Conservation (phyloP, 2,113 vertebrate species). For the Thalassoma bifasciatum region DNA sequence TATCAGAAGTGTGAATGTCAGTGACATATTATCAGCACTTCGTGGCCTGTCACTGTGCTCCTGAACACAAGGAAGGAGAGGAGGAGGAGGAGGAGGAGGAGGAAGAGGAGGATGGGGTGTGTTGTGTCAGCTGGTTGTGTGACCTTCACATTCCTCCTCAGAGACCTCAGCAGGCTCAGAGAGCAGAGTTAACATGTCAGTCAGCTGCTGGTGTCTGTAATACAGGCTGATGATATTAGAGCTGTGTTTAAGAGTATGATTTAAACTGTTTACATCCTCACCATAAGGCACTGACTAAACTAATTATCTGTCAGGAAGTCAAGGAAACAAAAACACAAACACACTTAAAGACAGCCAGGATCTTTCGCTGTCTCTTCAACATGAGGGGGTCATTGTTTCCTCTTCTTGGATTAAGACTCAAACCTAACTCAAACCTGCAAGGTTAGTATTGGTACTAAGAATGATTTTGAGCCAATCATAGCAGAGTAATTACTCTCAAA, state of each 20-base stretch:
- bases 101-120: neutral
- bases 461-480: neutral
- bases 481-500: neutral
- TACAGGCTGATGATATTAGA: slow-evolving; percentile 10
- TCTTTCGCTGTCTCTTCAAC: neutral
- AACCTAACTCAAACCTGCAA: neutral
- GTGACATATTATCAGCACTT: neutral
- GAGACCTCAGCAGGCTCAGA: slow-evolving; percentile 21
- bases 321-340: slow-evolving; percentile 1
- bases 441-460: slow-evolving; percentile 13
- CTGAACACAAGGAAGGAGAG: slow-evolving; percentile 1
- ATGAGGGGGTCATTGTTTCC: slow-evolving; percentile 33
- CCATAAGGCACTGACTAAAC: slow-evolving; percentile 42
- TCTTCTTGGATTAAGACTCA: slow-evolving; percentile 1
- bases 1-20: slow-evolving; percentile 26
- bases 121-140: slow-evolving; percentile 51
- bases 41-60: slow-evolving; percentile 13
- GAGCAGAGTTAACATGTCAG: slow-evolving; percentile 25
- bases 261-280: slow-evolving; percentile 58
- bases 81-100: no score
- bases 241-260: slow-evolving; percentile 12
- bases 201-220: slow-evolving; percentile 23
- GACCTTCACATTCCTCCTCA: slow-evolving; percentile 58
- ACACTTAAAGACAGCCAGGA: slow-evolving; percentile 19
- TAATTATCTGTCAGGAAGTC: slow-evolving; percentile 38